Evolutionary conservation across 2,113 vertebrate species (phyloP).

Genomic region (Onychostoma macrolepis): DNA sequence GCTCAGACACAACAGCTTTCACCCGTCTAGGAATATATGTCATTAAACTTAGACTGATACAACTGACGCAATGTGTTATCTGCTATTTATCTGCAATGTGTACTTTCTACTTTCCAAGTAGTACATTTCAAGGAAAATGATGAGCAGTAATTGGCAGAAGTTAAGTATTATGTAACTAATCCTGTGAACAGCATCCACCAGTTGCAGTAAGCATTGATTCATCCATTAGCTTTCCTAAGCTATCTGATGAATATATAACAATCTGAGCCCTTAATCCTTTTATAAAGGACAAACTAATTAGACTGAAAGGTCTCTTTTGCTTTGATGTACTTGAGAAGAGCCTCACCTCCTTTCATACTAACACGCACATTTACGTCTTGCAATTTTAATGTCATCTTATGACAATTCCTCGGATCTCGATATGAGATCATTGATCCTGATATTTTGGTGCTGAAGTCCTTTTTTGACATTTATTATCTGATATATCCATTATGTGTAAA

Average conservation of each 20-base stretch:
- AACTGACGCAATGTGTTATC: not conserved
- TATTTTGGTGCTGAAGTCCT: slow-evolving; percentile 62
- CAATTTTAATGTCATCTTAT: slow-evolving; percentile 66
- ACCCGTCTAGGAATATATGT: not conserved
- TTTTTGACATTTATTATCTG: slow-evolving; percentile 61
- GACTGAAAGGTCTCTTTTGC: slow-evolving; percentile 70
- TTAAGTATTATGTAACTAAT: not conserved
- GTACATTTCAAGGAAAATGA: not conserved
- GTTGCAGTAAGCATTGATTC: slow-evolving; percentile 7
- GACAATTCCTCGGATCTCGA: slow-evolving; percentile 57
- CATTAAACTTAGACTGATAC: not conserved
- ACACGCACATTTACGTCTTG: slow-evolving; percentile 54
- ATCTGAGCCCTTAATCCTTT: slow-evolving; percentile 66
- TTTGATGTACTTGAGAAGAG: slow-evolving; percentile 67
- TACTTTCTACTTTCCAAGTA: not conserved
- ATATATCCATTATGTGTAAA: slow-evolving; percentile 25
- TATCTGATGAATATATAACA: slow-evolving; percentile 62
- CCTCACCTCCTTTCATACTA: slow-evolving; percentile 52
- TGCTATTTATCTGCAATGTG: not conserved
- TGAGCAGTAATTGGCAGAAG: not conserved
- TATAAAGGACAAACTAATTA: slow-evolving; percentile 76
- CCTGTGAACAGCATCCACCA: not conserved
- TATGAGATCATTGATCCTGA: slow-evolving; percentile 58
- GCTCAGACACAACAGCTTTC: not conserved
- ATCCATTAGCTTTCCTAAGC: slow-evolving; percentile 31